Percentiles rank a stretch among this genome's conserved stretches.
phyloP scores from a whole-genome alignment of 2,113 vertebrate genomes.

The zebrafish (Danio rerio) region DNA sequence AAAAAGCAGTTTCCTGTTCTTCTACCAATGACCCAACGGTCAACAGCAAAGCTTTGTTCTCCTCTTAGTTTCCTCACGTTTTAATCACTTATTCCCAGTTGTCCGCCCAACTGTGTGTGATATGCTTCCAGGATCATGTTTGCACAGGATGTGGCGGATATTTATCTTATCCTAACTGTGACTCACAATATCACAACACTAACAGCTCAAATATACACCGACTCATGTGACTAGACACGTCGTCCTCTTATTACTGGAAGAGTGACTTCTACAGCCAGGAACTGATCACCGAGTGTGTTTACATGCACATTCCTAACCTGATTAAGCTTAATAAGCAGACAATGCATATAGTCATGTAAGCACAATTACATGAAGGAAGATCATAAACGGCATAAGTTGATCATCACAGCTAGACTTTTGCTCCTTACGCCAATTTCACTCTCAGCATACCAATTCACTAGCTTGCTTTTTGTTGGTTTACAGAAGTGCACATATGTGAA shows the following conservation, averaged over 20 bases:
- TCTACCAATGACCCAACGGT: slow-evolving; percentile 42
- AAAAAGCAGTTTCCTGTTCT: slow-evolving; percentile 57
- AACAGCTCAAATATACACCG: not conserved
- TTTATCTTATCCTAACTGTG: slow-evolving; percentile 13
- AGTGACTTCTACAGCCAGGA: not conserved
- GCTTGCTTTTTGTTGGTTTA: too few species aligned
- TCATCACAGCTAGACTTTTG: too few species aligned
- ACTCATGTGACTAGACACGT: slow-evolving; percentile 12
- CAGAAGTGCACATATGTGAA: too few species aligned
- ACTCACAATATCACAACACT: not conserved
- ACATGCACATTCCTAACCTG: too few species aligned
- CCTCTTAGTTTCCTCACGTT: not conserved
- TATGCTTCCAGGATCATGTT: slow-evolving; percentile 19
- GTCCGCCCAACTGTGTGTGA: slow-evolving; percentile 27
- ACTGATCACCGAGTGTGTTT: not conserved
- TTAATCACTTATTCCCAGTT: slow-evolving; percentile 1
- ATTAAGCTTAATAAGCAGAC: too few species aligned
- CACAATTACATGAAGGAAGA: too few species aligned
- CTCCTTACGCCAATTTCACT: too few species aligned
- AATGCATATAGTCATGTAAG: too few species aligned
- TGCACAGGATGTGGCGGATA: slow-evolving; percentile 26
- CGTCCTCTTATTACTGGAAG: not conserved
- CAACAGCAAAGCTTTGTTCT: slow-evolving; percentile 12
- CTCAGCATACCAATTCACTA: too few species aligned
- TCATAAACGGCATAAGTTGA: too few species aligned